Evolutionary conservation across 2,113 vertebrate species (phyloP).

Genomic region (Raja brachyura): DNA sequence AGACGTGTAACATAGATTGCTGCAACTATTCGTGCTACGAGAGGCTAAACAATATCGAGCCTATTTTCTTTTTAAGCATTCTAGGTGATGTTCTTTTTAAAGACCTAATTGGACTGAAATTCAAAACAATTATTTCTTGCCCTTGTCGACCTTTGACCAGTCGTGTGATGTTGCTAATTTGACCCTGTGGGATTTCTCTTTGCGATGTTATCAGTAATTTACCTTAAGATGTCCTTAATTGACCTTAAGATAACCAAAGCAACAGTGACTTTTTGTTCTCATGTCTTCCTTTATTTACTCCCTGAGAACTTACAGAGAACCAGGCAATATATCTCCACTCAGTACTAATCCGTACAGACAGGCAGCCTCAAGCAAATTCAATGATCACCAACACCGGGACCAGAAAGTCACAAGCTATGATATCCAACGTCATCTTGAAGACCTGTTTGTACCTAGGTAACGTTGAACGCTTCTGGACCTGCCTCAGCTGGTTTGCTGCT

Average conservation of each 20-base stretch:
- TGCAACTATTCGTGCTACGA: background rate
- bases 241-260: background rate
- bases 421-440: too few relatives aligned
- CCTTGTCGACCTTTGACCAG: background rate
- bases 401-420: too few relatives aligned
- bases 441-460: background rate
- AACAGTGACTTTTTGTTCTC: too few relatives aligned
- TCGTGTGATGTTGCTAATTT: background rate
- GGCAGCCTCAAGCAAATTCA: too few relatives aligned
- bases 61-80: conserved; percentile 2
- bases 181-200: background rate
- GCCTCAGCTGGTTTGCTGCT: background rate
- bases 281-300: too few relatives aligned
- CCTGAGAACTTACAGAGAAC: too few relatives aligned
- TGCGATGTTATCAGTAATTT: background rate
- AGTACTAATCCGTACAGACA: too few relatives aligned
- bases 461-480: background rate
- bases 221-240: too few relatives aligned
- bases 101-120: background rate
- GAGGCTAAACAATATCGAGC: background rate
- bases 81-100: background rate
- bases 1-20: background rate
- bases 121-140: background rate
- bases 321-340: too few relatives aligned
- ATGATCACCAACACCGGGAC: too few relatives aligned